Evolutionary conservation across 2,797 vertebrate genomes (phyloP), one percentile per base, ranked within the genome.

Genomic region (Pseudochaenichthys georgianus): DNA sequence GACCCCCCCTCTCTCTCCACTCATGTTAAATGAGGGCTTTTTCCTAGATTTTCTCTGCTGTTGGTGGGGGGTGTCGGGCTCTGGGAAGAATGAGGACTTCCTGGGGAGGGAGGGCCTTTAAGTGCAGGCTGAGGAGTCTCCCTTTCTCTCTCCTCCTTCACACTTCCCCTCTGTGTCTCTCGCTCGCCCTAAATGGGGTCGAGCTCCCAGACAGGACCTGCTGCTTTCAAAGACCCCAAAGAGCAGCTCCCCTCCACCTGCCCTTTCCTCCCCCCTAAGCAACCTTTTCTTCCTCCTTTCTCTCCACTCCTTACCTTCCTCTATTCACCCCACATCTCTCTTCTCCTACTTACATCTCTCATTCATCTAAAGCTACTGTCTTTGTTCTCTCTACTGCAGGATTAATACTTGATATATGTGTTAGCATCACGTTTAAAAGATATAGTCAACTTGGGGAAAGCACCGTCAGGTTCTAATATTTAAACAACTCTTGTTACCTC

Each of bases 161-260:
- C 57, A 62, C 21, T 54, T 54, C 74, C 75, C 77, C 80, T 87
- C 67, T 11, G 48, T 75, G 79, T 88, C 85, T 88, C 86, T 89
- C 80, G 11, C 75, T 73, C 82, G 71, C 92, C 93, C 89, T 94
- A 94, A 96, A 96, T 95, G 93, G 95, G 94, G 93, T 95, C 93
- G 88, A 87, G 90, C 90, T 78, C 91, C 78, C 91, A 88, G 91
- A 89, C 92, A 77, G 90, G 88, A 90, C 89, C 90, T 81, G 79
- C 60, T 55, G 83, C 81, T 96, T 96, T 96, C 96, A 95, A 95
- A 96, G 94, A 90, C 77, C 34, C 51, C 84, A 87, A 90, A 91
- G 89, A 92, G 85, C 86, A 86, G 70, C 66, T 66, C 75, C 78
- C 60, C 51, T 71, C 77, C 91, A 82, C 77, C 93, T 95, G 94